Conservation (phyloP, 2,797 vertebrate species). For the Characodon lateralis region DNA sequence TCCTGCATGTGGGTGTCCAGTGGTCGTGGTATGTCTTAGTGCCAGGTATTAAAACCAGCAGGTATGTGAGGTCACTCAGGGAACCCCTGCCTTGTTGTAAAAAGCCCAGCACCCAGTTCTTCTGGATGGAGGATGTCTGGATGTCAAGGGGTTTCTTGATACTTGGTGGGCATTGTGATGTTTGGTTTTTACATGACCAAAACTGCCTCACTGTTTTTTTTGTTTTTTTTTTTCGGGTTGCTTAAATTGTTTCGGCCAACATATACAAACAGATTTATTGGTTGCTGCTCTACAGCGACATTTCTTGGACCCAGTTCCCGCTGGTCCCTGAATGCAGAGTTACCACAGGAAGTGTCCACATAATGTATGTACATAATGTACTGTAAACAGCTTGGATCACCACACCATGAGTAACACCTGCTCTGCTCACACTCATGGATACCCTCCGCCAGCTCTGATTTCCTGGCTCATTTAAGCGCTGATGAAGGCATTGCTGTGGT, state of each 20-base stretch:
- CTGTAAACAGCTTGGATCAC: not conserved
- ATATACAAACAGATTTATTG: not conserved
- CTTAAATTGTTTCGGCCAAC: too few species aligned
- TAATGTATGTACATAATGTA: too few species aligned
- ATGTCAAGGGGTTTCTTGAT: too few species aligned
- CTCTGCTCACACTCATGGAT: conserved; percentile 18
- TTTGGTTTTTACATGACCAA: too few species aligned
- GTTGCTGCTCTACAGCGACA: not conserved
- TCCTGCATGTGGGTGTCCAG: too few species aligned
- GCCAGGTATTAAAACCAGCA: too few species aligned
- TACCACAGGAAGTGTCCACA: not conserved
- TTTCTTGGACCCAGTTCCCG: not conserved
- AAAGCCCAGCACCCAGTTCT: not conserved
- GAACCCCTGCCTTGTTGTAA: not conserved
- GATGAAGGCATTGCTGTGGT: conserved; percentile 44
- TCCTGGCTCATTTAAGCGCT: conserved; percentile 62
- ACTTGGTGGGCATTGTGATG: too few species aligned
- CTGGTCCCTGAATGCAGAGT: not conserved
- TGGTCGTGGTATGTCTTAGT: too few species aligned
- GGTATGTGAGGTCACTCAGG: not conserved
- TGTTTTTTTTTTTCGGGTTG: too few species aligned
- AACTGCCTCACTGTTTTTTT: too few species aligned
- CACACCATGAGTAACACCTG: not conserved
- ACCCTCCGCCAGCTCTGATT: conserved; percentile 48
- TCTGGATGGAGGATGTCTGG: too few species aligned